Base-by-base conservation (phyloP, 2,113 vertebrate species). In the Tetrao urogallus region DNA sequence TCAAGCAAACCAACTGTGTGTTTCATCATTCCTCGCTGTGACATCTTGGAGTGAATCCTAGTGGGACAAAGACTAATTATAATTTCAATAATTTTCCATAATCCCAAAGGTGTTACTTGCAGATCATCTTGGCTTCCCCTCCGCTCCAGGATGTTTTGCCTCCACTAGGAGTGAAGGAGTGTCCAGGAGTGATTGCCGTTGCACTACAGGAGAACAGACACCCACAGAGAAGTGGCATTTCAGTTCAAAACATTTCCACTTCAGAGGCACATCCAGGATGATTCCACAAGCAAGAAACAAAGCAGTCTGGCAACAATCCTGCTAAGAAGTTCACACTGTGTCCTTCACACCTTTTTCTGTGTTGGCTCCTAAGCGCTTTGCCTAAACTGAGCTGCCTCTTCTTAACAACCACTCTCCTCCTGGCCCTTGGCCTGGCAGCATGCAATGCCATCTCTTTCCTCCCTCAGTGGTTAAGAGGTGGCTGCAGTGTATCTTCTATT, bases 201-300 rank as follows among this genome's bases (percentile, higher is more conserved):
- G 1, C 82, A 28, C 63, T 57, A 5, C 6, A 4, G 94, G 71
- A 84, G 27, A 84, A 58, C 40, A 61, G 40, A 34, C 8, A 3
- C 36, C 63, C 63, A 10, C 8, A 28, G 70, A 75, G 84, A 74
- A 60, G 71, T 15, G 27, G 18, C 54, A 70, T 73, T 95, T 91
- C 0, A 0, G 63, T 79, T 91, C 82, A 91, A 73, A 79, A 88
- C 43, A 63, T 93, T 92, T 85, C 72, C 89, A 85, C 61, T 76
- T 85, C 93, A 92, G 63, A 3, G 5, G 54, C 66, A 82, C 40
- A 25, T 82, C 54, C 61, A 54, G 65, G 78, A 65, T 20, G 61
- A 95, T 58, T 95, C 75, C 88, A 95, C 82, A 89, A 82, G 36
- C n/a, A 92, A 73, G 40, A 92, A 67, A 61, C 89, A 94, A 94